A percentile compares a stretch with the other conserved stretches of the same genome.
phyloP scores from a whole-genome alignment of 2,113 vertebrate genomes.

The Oreotrochilus melanogaster region DNA sequence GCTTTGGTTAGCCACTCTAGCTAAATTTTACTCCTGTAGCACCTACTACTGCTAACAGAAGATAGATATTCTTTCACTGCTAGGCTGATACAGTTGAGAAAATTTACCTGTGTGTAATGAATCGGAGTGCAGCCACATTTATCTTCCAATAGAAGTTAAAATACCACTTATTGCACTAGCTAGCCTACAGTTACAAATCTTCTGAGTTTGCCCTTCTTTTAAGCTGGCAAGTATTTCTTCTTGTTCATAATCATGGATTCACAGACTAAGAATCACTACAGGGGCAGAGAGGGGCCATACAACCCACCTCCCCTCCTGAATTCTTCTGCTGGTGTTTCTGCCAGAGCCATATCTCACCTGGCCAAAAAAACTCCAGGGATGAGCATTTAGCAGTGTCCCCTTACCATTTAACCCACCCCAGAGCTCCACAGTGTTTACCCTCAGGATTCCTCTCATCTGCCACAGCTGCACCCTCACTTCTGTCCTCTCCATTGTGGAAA shows the following conservation, averaged over 20 bases:
- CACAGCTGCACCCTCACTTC: background rate
- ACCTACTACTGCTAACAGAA: background rate
- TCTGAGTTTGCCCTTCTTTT: background rate
- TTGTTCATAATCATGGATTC: background rate
- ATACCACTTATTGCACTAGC: background rate
- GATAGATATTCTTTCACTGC: background rate
- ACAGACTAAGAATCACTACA: background rate
- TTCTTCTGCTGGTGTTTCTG: background rate
- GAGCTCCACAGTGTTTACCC: background rate
- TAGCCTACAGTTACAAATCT: background rate
- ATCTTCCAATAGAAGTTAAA: background rate
- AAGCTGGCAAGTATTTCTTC: background rate
- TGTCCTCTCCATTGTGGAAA: background rate
- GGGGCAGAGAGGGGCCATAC: background rate
- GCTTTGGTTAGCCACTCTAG: background rate
- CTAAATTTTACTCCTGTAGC: background rate
- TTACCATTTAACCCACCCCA: background rate
- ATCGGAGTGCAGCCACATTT: background rate
- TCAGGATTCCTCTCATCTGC: rapidly evolving
- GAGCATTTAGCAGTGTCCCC: rapidly evolving
- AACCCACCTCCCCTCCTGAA: background rate
- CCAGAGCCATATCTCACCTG: background rate
- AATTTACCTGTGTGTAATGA: background rate
- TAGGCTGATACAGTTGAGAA: background rate
- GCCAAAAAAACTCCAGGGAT: background rate